phyloP scores from a whole-genome alignment of 92 coral and sea anemone species.

The Hydrozoanthus gracilis region DNA sequence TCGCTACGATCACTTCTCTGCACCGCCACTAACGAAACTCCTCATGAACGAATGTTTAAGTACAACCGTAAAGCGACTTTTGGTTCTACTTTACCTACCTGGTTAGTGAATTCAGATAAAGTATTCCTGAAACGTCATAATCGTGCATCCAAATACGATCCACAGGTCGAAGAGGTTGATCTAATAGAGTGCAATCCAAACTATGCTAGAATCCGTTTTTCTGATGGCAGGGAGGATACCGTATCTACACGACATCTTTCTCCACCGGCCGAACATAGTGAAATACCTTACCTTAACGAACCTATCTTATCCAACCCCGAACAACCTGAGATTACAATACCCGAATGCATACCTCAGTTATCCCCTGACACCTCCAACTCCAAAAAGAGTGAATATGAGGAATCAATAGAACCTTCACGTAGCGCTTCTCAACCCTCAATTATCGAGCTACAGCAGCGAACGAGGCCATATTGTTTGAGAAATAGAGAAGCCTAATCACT shows the following conservation, averaged over 20 bases:
- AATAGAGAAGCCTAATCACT: too few relatives aligned
- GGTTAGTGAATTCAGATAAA: conserved; percentile 57
- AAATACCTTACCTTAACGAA: too few relatives aligned
- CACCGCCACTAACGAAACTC: conserved; percentile 67
- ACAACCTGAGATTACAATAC: too few relatives aligned
- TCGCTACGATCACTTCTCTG: conserved; percentile 66
- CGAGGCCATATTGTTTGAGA: too few relatives aligned
- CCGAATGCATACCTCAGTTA: too few relatives aligned
- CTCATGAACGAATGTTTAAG: conserved; percentile 60
- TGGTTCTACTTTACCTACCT: conserved; percentile 60
- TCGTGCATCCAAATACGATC: not conserved
- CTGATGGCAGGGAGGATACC: conserved; percentile 52
- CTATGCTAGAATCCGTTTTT: conserved; percentile 43
- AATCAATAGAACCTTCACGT: too few relatives aligned
- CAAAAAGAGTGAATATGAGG: too few relatives aligned
- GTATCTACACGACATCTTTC: conserved; percentile 35
- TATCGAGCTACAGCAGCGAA: too few relatives aligned
- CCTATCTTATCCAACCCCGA: too few relatives aligned
- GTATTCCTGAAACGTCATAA: conserved; percentile 52
- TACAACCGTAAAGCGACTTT: conserved; percentile 52
- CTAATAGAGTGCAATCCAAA: conserved; percentile 39
- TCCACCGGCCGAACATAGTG: too few relatives aligned
- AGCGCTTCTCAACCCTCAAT: too few relatives aligned
- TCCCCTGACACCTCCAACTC: too few relatives aligned
- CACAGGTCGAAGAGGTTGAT: conserved; percentile 62